Conservation (phyloP, 2,888 invertebrate genomes). For the Amorpha juglandis region DNA sequence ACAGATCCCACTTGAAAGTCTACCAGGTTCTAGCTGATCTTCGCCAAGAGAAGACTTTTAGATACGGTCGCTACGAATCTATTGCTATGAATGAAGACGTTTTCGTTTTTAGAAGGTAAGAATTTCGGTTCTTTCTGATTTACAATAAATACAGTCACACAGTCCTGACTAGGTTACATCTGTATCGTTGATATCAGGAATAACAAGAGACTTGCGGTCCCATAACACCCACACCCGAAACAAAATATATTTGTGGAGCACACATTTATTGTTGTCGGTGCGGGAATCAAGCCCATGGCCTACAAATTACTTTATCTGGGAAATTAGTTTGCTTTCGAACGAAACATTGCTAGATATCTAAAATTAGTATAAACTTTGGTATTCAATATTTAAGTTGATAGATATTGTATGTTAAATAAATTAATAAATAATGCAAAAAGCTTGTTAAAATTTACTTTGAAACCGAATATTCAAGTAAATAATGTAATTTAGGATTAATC, state of each 20-base stretch:
- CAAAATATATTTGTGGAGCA: too few relatives aligned
- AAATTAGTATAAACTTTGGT: too few relatives aligned
- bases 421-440: background rate
- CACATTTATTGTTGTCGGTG: too few relatives aligned
- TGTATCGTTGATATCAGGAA: too few relatives aligned
- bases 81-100: conserved; percentile 81
- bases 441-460: background rate
- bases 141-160: background rate
- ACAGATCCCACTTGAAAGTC: conserved; percentile 85
- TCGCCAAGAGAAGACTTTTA: conserved; percentile 79
- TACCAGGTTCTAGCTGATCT: conserved; percentile 84
- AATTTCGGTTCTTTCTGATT: background rate
- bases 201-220: too few relatives aligned
- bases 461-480: background rate
- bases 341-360: too few relatives aligned
- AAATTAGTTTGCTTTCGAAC: too few relatives aligned
- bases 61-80: conserved; percentile 81
- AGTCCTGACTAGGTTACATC: too few relatives aligned
- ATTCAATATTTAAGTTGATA: too few relatives aligned
- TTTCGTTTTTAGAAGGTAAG: conserved; percentile 83
- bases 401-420: background rate
- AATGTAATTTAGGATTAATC: conserved; percentile 3
- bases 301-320: too few relatives aligned
- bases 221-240: too few relatives aligned
- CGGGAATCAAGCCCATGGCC: too few relatives aligned